phyloP scores from a whole-genome alignment of 2,797 vertebrate genomes.

The Melanogrammus aeglefinus region DNA sequence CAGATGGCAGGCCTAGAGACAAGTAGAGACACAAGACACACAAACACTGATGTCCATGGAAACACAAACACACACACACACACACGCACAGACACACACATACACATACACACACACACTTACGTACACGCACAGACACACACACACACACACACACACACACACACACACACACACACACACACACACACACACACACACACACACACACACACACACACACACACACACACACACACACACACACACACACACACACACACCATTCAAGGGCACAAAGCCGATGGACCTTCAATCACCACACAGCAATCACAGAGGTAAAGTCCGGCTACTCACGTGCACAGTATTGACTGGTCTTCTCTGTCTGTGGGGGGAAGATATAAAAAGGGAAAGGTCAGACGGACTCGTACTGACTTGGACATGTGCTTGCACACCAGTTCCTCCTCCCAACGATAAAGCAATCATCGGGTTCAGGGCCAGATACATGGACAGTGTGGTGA shows the following conservation, averaged over 20 bases:
- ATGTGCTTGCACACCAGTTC: neutral
- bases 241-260: slow-evolving; percentile 1
- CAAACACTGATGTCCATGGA: slow-evolving; percentile 2
- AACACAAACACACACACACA: neutral
- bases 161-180: too few species aligned
- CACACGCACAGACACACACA: slow-evolving; percentile 14
- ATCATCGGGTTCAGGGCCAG: neutral
- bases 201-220: slow-evolving; percentile 15
- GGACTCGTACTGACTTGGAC: neutral
- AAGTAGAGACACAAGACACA: slow-evolving; percentile 20
- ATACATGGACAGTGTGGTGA: neutral
- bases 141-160: slow-evolving; percentile 14
- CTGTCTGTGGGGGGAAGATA: slow-evolving; percentile 74
- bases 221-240: too few species aligned
- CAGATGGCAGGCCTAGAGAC: slow-evolving; percentile 8
- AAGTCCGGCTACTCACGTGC: slow-evolving; percentile 84
- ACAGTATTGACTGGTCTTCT: slow-evolving; percentile 91
- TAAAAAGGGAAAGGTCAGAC: neutral
- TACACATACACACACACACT: too few species aligned
- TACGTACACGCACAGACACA: neutral
- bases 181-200: slow-evolving; percentile 9
- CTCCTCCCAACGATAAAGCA: neutral
- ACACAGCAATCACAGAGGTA: neutral
- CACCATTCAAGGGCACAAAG: slow-evolving; percentile 27
- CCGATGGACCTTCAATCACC: neutral